Evolutionary conservation across 2,797 vertebrate species (phyloP).

Genomic region (Moxostoma hubbsi): DNA sequence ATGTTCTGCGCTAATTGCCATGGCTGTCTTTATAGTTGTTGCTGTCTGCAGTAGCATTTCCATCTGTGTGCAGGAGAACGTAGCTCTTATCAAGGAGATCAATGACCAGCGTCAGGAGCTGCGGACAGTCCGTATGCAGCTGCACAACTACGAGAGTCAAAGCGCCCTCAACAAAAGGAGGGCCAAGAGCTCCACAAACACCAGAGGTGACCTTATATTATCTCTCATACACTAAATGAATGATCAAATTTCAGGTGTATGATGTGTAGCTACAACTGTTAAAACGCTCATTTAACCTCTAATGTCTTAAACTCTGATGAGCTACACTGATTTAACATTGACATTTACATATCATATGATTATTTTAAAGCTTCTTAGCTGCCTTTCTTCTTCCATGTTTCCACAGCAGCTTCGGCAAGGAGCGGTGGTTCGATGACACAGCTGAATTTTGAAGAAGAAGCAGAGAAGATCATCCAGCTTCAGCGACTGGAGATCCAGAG

Average conservation of each 20-base stretch:
- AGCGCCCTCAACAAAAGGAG: constrained; percentile 15
- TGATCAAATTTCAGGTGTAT: not conserved
- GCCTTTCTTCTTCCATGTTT: not conserved
- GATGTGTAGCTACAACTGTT: not conserved
- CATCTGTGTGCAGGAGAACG: constrained; percentile 56
- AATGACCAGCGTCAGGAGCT: constrained; percentile 86
- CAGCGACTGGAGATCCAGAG: constrained; percentile 81
- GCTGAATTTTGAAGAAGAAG: constrained; percentile 77
- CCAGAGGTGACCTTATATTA: constrained; percentile 17
- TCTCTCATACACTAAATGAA: not conserved
- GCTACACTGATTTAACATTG: not conserved
- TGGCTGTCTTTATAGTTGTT: not conserved
- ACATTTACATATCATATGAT: not conserved
- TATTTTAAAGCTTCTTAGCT: not conserved
- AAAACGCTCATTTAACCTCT: not conserved
- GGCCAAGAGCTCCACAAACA: not conserved
- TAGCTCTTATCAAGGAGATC: constrained; percentile 85
- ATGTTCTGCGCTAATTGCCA: no score
- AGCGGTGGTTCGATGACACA: constrained; percentile 55
- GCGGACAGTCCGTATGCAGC: constrained; percentile 68
- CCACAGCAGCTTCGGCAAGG: constrained; percentile 11
- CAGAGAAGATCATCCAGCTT: constrained; percentile 80
- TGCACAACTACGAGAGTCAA: constrained; percentile 62
- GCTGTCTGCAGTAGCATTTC: not conserved
- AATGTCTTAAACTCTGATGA: no score